These are phyloP conservation scores for Opisthocomus hoazin DNA, from an alignment of 2,113 vertebrate genomes.

Conservation along the genomic window DNA sequence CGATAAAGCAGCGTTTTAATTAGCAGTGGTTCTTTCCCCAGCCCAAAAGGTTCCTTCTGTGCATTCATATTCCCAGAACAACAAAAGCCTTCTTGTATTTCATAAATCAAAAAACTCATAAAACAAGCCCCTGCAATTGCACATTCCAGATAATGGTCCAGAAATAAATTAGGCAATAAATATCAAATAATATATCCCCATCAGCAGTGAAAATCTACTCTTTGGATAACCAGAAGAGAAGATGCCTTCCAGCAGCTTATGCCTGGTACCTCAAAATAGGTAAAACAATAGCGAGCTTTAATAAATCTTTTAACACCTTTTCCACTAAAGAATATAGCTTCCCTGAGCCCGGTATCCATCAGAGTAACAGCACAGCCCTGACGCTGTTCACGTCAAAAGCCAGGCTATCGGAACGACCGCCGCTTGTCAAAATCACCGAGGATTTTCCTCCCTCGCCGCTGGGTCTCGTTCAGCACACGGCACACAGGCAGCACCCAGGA, in stretches of 20 bases:
- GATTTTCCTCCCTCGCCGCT: not conserved
- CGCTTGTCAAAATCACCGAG: not conserved
- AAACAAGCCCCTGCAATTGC: constrained; percentile 27
- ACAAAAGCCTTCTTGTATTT: not conserved
- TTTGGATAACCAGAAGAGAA: not conserved
- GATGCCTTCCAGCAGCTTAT: not conserved
- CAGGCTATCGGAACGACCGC: not conserved
- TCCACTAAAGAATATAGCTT: not conserved
- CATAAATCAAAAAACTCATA: constrained; percentile 37
- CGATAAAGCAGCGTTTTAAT: constrained; percentile 53
- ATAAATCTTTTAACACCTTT: constrained; percentile 20
- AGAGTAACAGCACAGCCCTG: not conserved
- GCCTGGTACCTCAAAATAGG: not conserved
- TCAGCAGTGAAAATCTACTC: constrained; percentile 14
- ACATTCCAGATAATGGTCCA: constrained; percentile 24
- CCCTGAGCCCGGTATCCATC: not conserved
- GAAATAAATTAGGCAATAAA: constrained; percentile 50
- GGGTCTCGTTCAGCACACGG: fast-evolving
- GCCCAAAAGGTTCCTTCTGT: constrained; percentile 38
- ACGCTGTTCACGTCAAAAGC: not conserved
- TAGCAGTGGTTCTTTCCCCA: constrained; percentile 2
- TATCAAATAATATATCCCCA: constrained; percentile 36
- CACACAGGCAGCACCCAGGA: not conserved
- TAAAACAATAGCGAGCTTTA: not conserved
- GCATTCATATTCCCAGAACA: not conserved